Percentiles rank a stretch among this genome's conserved stretches.
Conservation (phyloP, 2,113 vertebrate genomes). For the Rhombomys opimus region DNA sequence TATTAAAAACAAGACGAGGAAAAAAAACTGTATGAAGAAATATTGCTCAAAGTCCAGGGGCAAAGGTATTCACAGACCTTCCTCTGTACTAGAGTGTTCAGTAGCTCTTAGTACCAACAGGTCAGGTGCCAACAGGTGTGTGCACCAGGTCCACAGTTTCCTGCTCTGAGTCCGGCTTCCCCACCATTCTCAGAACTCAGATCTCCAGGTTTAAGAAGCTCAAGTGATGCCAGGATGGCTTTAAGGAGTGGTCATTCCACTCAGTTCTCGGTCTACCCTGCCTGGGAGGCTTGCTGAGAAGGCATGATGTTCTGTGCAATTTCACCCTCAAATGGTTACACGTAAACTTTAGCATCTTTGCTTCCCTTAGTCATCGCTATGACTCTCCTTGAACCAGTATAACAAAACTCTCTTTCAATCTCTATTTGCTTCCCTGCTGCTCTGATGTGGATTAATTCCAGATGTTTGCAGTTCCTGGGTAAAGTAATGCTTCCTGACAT, state of each 20-base stretch:
- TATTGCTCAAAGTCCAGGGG: neutral
- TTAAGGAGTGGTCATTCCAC: slow-evolving; percentile 31
- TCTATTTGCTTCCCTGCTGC: slow-evolving; percentile 13
- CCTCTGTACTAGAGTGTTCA: neutral
- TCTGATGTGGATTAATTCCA: slow-evolving; percentile 53
- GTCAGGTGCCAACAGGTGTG: neutral
- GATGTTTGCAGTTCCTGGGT: slow-evolving; percentile 49
- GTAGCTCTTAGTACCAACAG: neutral
- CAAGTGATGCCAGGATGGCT: neutral
- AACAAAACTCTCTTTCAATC: slow-evolving; percentile 37
- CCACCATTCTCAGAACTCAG: slow-evolving; percentile 20
- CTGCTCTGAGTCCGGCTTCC: neutral
- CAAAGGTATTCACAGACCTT: neutral
- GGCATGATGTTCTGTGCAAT: neutral
- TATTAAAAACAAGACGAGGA: neutral
- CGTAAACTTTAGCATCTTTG: slow-evolving; percentile 10
- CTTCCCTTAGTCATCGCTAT: slow-evolving; percentile 39
- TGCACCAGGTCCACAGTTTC: neutral
- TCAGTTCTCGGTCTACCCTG: neutral
- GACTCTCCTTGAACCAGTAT: slow-evolving; percentile 9
- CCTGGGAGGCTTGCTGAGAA: slow-evolving; percentile 53
- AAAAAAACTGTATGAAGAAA: neutral
- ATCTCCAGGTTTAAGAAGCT: neutral
- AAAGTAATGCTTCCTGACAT: neutral
- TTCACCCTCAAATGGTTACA: slow-evolving; percentile 54